Evolutionary conservation across 2,888 invertebrate genomes (phyloP).

Genomic region (Epinotia demarniana): DNA sequence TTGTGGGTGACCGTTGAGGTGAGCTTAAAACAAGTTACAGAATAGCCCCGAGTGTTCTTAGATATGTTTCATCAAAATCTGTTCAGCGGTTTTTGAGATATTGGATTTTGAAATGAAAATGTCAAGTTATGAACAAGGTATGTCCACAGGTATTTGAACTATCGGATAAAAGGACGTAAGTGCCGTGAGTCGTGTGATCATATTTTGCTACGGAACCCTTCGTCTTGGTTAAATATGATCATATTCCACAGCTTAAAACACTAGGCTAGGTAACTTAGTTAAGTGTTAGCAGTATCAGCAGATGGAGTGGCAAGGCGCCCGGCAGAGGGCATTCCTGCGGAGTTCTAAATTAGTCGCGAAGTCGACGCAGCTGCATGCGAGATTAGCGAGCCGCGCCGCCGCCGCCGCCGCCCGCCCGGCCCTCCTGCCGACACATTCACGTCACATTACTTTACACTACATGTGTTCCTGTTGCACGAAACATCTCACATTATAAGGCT

Average conservation of each 20-base stretch:
- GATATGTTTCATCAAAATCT: no score
- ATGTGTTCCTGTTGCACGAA: conserved; percentile 56
- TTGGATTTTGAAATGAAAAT: no score
- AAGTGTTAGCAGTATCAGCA: conserved; percentile 48
- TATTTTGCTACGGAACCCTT: no score
- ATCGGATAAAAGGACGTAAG: no score
- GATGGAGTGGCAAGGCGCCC: conserved; percentile 67
- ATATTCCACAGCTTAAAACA: not conserved
- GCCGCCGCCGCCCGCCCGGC: conserved; percentile 19
- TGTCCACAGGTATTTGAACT: no score
- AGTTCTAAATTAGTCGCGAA: conserved; percentile 64
- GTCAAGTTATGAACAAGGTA: no score
- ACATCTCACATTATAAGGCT: conserved; percentile 59
- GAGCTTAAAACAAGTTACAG: no score
- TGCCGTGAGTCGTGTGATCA: no score
- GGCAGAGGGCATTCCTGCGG: conserved; percentile 57
- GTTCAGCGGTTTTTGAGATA: no score
- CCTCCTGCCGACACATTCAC: conserved; percentile 56
- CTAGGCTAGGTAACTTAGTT: not conserved
- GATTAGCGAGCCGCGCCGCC: conserved; percentile 40
- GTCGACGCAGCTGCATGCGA: conserved; percentile 51
- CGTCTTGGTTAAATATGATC: no score
- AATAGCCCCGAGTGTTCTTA: no score
- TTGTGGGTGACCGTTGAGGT: no score
- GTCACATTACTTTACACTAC: conserved; percentile 59